phyloP scores from a whole-genome alignment of 2,888 invertebrate species.

The Melanargia galathea region DNA sequence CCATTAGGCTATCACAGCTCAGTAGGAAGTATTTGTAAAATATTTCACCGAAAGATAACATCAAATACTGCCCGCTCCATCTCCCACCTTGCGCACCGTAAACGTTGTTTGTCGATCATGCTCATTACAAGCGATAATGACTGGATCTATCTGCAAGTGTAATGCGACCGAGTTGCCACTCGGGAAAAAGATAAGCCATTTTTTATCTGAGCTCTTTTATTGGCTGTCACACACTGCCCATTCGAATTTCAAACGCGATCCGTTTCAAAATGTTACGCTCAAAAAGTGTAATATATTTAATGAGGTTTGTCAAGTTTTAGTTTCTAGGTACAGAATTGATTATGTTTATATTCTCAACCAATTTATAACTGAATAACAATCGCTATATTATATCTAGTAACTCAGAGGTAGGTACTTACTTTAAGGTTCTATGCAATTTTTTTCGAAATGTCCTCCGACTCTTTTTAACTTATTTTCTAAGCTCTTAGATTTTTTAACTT shows the following conservation, averaged over 20 bases:
- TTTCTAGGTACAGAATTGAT: slow-evolving; percentile 2
- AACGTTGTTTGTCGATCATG: slow-evolving; percentile 43
- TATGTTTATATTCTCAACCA: background rate
- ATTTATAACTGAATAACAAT: background rate
- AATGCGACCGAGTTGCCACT: slow-evolving; percentile 48
- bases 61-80: background rate
- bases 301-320: slow-evolving; percentile 5
- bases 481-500: no score
- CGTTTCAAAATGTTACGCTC: slow-evolving; percentile 7
- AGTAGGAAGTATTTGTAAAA: background rate
- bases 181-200: slow-evolving; percentile 33
- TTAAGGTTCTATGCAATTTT: no score
- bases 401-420: no score
- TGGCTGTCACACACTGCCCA: slow-evolving; percentile 32
- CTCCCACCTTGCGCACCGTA: slow-evolving; percentile 18
- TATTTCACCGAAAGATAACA: background rate
- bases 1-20: no score
- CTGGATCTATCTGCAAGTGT: slow-evolving; percentile 61
- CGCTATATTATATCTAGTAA: no score
- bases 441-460: no score
- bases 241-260: slow-evolving; percentile 21
- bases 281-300: slow-evolving; percentile 15
- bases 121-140: slow-evolving; percentile 66
- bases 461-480: no score
- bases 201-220: slow-evolving; percentile 41